Percentiles rank a stretch among this genome's conserved stretches.
Conservation (phyloP, 1,140 invertebrate species). For the Akabosia matsudoensis region DNA sequence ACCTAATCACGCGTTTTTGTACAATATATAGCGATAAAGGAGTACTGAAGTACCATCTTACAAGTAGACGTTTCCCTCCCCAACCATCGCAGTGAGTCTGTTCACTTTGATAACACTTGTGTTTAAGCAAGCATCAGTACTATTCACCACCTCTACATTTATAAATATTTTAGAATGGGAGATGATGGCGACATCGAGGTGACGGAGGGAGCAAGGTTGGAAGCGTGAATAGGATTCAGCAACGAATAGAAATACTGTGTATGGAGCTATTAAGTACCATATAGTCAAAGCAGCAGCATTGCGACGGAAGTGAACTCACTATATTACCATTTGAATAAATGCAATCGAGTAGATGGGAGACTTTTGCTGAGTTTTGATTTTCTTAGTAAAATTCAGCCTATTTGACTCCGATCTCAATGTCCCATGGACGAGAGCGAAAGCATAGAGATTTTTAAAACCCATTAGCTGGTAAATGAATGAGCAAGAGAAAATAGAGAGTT, state of each 20-base stretch:
- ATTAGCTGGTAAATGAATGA: constrained; percentile 5
- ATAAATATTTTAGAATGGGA: not conserved
- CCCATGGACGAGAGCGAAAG: too few species aligned
- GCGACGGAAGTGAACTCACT: constrained; percentile 15
- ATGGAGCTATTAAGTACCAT: too few species aligned
- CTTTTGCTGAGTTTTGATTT: constrained; percentile 21
- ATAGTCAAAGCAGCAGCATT: too few species aligned
- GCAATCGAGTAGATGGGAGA: constrained; percentile 16
- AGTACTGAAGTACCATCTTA: not conserved
- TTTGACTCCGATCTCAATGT: too few species aligned
- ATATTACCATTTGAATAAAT: constrained; percentile 23
- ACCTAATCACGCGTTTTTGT: too few species aligned
- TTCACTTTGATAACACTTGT: not conserved
- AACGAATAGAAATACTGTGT: not conserved
- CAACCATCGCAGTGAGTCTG: not conserved
- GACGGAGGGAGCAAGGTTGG: not conserved
- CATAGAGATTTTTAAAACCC: too few species aligned
- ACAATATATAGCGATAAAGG: too few species aligned
- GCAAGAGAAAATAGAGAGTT: not conserved
- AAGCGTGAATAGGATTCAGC: not conserved
- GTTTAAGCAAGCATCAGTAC: not conserved
- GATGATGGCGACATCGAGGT: too few species aligned
- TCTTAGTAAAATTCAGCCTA: not conserved
- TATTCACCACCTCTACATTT: too few species aligned
- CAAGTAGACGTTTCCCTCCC: not conserved